Evolutionary conservation across 2,113 vertebrate species (phyloP).

Genomic region (Xyliphius kryptos): DNA sequence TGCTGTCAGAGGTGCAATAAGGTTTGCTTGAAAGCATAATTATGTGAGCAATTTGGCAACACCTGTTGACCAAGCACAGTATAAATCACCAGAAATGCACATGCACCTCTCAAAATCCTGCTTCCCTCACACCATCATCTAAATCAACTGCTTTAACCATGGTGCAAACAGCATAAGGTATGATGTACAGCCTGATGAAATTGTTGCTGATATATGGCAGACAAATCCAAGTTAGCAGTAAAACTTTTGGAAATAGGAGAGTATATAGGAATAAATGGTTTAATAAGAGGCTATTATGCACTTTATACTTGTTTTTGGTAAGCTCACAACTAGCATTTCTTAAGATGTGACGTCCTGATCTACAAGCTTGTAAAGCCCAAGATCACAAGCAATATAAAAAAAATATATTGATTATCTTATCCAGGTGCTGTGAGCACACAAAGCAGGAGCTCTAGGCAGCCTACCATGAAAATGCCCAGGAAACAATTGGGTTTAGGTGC

Average conservation of each 20-base stretch:
- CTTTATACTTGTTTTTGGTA: neutral
- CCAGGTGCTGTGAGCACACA: no score
- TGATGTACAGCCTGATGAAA: neutral
- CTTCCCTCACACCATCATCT: neutral
- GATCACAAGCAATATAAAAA: neutral
- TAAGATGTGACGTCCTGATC: neutral
- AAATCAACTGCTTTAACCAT: neutral
- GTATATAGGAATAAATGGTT: neutral
- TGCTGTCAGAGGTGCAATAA: constrained; percentile 6
- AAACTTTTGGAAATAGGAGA: neutral
- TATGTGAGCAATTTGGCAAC: constrained; percentile 5
- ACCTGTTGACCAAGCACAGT: neutral
- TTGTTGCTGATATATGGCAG: constrained; percentile 3
- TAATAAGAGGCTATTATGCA: neutral
- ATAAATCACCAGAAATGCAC: constrained; percentile 1
- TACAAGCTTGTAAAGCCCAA: neutral
- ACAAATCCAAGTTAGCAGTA: neutral
- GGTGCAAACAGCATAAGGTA: no score
- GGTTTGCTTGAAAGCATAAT: neutral
- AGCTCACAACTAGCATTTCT: neutral
- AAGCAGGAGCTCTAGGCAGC: no score
- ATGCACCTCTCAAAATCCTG: neutral
- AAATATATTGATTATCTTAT: no score
- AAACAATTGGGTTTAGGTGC: no score
- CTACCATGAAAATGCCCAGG: no score